phyloP scores from a whole-genome alignment of 2,113 vertebrate genomes.

The Columba janthina region DNA sequence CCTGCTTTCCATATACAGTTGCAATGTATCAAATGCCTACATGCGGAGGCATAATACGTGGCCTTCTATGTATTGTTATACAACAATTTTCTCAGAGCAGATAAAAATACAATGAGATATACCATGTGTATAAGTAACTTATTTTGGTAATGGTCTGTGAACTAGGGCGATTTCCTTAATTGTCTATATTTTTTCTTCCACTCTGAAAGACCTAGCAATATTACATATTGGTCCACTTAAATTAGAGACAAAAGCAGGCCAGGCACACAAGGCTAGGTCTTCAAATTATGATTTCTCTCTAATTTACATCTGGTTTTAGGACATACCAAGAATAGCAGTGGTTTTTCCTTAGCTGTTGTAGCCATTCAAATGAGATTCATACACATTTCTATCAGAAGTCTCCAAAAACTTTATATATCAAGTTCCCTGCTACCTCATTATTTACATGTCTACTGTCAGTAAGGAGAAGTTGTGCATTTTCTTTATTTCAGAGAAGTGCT shows the following conservation, averaged over 20 bases:
- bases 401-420: background rate
- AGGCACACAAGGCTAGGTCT: background rate
- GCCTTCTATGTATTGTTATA: background rate
- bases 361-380: background rate
- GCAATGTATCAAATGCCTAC: background rate
- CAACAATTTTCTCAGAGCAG: background rate
- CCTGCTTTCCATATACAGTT: background rate
- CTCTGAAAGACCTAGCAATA: background rate
- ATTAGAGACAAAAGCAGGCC: background rate
- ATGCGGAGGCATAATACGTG: background rate
- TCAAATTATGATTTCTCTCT: background rate
- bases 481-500: background rate
- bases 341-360: background rate
- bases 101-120: background rate
- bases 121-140: background rate
- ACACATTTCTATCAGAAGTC: background rate
- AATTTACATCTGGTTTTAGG: background rate
- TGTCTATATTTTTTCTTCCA: background rate
- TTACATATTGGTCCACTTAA: background rate
- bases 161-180: background rate
- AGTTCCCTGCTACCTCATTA: background rate
- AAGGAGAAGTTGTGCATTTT: background rate
- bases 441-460: background rate
- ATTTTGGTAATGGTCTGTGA: background rate
- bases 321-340: background rate